Base-by-base conservation (phyloP, 2,797 vertebrate genomes). In the Microhierax caerulescens region DNA sequence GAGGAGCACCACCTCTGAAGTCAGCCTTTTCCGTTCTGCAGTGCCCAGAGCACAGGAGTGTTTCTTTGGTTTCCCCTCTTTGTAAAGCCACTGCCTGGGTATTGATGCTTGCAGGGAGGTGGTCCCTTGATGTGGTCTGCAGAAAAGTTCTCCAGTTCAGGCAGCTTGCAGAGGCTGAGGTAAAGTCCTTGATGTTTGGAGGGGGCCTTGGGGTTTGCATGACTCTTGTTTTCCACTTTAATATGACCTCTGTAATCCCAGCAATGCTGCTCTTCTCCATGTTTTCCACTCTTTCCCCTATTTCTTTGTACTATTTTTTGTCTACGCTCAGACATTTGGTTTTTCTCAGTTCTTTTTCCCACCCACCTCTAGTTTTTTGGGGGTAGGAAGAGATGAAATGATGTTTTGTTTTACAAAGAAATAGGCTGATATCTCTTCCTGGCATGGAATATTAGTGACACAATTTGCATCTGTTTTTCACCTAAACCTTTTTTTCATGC, bases 171-270 rank as follows among this genome's bases (percentile, higher is more conserved):
- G 30, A 61, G 53, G 34, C 30, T 70, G 32, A 80, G 36, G 48
- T 80, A 64, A 85, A 93, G 47, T 85, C 36, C 28, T 74, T 95
- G 48, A 18, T 39, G 90, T 90, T 70, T 60, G 21, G 21, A 70
- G 23, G 6, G 16, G 43, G 50, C 19, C 18, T 89, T 13, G 10
- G 34, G 37, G 64, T 50, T 9, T 34, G 24, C 9, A 8, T 24
- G 47, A 23, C 28, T 81, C 34, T 78, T 56, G 12, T 57, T 92
- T 90, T 86, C 28, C 34, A 72, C 37, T 78, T 86, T 59, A 61
- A 16, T 51, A 11, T 43, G 60, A 67, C 22, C 20, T 76, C 67
- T 74, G 22, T 37, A 90, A 80, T 4, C 15, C 23, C 54, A 91
- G 10, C 23, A 76, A n/a, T 53, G 9, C 14, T 80, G n/a, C 11